Conservation (phyloP, 2,113 vertebrate genomes). For the Misgurnus mizolepis region DNA sequence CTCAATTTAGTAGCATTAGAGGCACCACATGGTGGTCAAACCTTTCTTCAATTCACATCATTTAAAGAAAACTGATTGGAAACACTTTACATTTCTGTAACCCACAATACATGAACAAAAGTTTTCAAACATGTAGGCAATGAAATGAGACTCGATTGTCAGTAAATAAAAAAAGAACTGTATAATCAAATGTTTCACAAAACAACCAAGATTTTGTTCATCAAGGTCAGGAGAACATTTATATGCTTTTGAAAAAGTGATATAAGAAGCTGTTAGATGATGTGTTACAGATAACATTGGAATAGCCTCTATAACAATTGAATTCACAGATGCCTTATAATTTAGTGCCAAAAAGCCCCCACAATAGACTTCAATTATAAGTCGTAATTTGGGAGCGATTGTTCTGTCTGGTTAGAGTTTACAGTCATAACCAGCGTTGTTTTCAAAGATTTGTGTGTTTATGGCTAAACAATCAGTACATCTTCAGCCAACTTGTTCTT, state of each 20-base stretch:
- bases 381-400: slow-evolving; percentile 4
- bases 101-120: not conserved
- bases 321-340: slow-evolving; percentile 25
- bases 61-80: not conserved
- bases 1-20: slow-evolving; percentile 14
- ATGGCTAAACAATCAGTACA: slow-evolving; percentile 13
- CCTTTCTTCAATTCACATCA: not conserved
- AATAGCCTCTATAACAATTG: slow-evolving; percentile 13
- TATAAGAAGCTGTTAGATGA: not conserved
- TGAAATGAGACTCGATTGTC: not conserved
- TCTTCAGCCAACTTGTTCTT: slow-evolving; percentile 10
- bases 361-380: not conserved
- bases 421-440: not conserved
- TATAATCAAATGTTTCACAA: not conserved
- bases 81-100: not conserved
- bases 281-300: slow-evolving; percentile 6
- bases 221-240: slow-evolving; percentile 29
- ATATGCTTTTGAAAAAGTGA: slow-evolving; percentile 9
- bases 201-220: slow-evolving; percentile 4
- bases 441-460: slow-evolving; percentile 25
- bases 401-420: slow-evolving; percentile 17
- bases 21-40: slow-evolving; percentile 4
- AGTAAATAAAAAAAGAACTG: not conserved
- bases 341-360: slow-evolving; percentile 1
- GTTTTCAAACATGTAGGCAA: not conserved